phyloP scores from a whole-genome alignment of 2,888 invertebrate species.

The Sinohyriopsis cumingii region DNA sequence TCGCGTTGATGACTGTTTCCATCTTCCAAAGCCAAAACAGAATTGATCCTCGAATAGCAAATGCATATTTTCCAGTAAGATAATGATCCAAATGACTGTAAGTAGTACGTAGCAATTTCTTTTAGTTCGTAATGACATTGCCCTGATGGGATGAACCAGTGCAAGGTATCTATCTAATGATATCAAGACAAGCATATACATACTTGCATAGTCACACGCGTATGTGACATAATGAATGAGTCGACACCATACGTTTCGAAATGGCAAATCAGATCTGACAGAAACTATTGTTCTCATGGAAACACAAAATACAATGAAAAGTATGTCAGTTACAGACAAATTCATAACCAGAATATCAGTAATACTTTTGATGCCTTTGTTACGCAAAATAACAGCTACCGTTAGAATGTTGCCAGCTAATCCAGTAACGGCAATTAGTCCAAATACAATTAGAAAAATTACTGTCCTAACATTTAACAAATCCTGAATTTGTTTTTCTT shows the following conservation, averaged over 20 bases:
- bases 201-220: constrained; percentile 90
- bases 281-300: constrained; percentile 92
- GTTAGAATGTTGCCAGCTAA: constrained; percentile 88
- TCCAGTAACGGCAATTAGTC: constrained; percentile 86
- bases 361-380: constrained; percentile 87
- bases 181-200: constrained; percentile 92
- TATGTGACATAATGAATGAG: constrained; percentile 90
- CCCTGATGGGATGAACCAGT: constrained; percentile 89
- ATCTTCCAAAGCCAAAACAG: constrained; percentile 63
- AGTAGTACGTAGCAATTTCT: constrained; percentile 85
- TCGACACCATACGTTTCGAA: constrained; percentile 89
- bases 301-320: constrained; percentile 91
- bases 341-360: constrained; percentile 91
- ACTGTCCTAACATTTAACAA: constrained; percentile 57
- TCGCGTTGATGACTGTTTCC: constrained; percentile 2
- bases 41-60: constrained; percentile 29
- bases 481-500: too few relatives aligned
- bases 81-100: constrained; percentile 84
- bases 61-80: constrained; percentile 69
- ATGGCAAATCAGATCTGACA: constrained; percentile 84
- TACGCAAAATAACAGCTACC: constrained; percentile 87
- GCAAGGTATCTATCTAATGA: constrained; percentile 88
- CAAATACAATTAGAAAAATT: too few relatives aligned
- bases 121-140: constrained; percentile 86
- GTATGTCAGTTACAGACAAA: constrained; percentile 86